phyloP scores from a whole-genome alignment of 2,113 vertebrate genomes.

The Oenanthe oenanthe region DNA sequence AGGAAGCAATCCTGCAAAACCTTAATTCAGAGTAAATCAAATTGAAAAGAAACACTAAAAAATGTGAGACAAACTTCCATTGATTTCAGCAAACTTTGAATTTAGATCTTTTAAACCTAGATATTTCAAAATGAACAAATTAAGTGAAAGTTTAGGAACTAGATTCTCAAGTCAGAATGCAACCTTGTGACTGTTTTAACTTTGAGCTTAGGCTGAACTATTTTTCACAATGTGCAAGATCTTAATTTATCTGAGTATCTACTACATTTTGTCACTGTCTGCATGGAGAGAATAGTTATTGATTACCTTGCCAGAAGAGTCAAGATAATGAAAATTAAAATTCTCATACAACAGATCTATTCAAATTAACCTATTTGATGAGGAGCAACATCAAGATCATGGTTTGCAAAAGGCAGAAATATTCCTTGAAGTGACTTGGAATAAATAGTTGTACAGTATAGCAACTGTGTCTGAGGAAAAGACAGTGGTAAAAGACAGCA shows the following conservation, averaged over 20 bases:
- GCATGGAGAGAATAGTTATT: neutral
- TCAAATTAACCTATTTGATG: neutral
- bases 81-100: neutral
- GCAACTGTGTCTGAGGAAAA: neutral
- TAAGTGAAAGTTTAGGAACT: neutral
- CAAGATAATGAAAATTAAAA: neutral
- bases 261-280: neutral
- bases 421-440: neutral
- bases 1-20: neutral
- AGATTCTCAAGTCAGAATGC: neutral
- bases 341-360: neutral
- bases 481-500: neutral
- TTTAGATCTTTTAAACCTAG: neutral
- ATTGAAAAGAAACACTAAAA: neutral
- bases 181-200: neutral
- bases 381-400: neutral
- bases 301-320: neutral
- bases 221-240: rapidly evolving
- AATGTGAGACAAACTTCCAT: neutral
- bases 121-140: neutral
- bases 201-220: neutral
- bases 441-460: neutral
- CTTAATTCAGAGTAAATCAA: neutral
- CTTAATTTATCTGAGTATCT: neutral
- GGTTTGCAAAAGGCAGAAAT: neutral